These are phyloP conservation scores for Cercocebus atys DNA, from an alignment of 2,113 vertebrate species.

Conservation along the genomic window DNA sequence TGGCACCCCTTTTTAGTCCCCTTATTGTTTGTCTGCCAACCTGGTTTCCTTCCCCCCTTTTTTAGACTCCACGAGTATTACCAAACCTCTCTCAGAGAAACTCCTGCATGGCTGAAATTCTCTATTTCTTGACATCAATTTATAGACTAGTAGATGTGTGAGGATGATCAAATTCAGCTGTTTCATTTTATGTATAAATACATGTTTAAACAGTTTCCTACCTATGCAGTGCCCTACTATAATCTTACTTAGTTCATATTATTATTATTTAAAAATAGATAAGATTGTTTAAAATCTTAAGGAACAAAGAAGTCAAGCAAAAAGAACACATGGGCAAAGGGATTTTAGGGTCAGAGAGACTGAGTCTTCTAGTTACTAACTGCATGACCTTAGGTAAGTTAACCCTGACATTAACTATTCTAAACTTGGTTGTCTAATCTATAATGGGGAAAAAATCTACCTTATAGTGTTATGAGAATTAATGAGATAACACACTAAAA, in stretches of 20 bases:
- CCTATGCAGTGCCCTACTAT: neutral
- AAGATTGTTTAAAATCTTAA: neutral
- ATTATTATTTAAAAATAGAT: conserved; percentile 2
- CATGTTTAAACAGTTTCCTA: neutral
- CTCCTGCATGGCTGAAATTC: neutral
- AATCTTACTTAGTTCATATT: neutral
- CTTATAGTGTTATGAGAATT: neutral
- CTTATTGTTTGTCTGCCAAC: neutral
- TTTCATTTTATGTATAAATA: neutral
- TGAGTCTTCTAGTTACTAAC: neutral
- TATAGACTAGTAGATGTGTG: neutral
- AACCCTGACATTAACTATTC: neutral
- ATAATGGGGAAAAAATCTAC: neutral
- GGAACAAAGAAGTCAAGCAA: neutral
- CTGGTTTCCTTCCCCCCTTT: neutral
- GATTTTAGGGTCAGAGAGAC: neutral
- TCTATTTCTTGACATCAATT: neutral
- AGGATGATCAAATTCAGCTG: neutral
- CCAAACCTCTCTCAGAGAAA: neutral
- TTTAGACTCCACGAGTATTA: neutral
- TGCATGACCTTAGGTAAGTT: neutral
- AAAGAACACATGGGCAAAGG: neutral
- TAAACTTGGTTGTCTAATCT: neutral
- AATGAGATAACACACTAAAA: neutral
- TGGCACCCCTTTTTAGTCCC: neutral